phyloP scores from a whole-genome alignment of 2,888 invertebrate species.

The Agrilus biguttatus region DNA sequence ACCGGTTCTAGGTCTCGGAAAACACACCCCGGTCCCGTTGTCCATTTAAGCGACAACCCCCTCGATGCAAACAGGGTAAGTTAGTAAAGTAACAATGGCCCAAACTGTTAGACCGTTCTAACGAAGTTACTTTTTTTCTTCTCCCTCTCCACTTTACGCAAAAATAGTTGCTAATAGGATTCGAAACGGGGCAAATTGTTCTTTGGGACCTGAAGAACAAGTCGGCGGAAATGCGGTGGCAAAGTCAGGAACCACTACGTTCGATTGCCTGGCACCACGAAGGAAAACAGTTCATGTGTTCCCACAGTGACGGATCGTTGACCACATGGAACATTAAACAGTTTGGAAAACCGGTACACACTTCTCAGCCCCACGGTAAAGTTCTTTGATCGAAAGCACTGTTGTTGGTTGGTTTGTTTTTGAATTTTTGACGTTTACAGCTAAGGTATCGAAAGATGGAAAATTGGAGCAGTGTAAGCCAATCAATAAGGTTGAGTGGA shows the following conservation, averaged over 20 bases:
- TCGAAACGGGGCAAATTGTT: slow-evolving; percentile 85
- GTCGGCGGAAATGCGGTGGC: slow-evolving; percentile 73
- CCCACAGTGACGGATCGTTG: slow-evolving; percentile 90
- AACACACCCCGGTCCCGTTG: slow-evolving; percentile 92
- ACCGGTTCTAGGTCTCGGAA: slow-evolving; percentile 67
- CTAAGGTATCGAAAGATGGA: slow-evolving; percentile 83
- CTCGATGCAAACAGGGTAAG: slow-evolving; percentile 88
- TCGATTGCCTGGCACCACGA: slow-evolving; percentile 96
- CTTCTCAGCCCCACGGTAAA: slow-evolving; percentile 85
- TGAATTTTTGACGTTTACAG: slow-evolving; percentile 36
- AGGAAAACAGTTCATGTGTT: slow-evolving; percentile 93
- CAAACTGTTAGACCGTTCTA: not conserved
- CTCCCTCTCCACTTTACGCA: slow-evolving; percentile 14
- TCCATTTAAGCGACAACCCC: slow-evolving; percentile 94
- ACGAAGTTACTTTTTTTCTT: not conserved
- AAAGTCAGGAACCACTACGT: slow-evolving; percentile 60
- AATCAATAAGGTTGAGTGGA: slow-evolving; percentile 93
- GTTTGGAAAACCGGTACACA: slow-evolving; percentile 61
- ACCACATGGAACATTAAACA: slow-evolving; percentile 81
- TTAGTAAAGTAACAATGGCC: slow-evolving; percentile 3
- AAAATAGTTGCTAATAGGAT: slow-evolving; percentile 82
- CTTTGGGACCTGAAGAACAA: slow-evolving; percentile 90
- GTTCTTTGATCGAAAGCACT: not conserved
- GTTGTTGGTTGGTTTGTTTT: too few relatives aligned
- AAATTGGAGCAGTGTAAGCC: slow-evolving; percentile 87